phyloP scores from a whole-genome alignment of 2,113 vertebrate genomes.

The Erythrocercus mccallii region DNA sequence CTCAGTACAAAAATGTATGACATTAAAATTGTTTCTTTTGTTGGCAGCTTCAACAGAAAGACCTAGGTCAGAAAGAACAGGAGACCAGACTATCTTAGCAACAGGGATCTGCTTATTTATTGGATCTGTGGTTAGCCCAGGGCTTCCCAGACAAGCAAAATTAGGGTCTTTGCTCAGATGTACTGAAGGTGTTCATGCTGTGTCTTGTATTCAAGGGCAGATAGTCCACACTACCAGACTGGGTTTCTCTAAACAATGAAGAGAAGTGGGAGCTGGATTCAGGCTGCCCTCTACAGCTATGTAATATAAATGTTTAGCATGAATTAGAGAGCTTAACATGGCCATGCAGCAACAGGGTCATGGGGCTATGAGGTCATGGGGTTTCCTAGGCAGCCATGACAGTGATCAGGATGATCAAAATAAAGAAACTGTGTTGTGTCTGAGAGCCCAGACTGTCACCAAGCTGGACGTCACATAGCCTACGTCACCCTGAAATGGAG shows the following conservation, averaged over 20 bases:
- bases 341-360: background rate
- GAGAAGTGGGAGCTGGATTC: constrained; percentile 17
- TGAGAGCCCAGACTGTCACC: background rate
- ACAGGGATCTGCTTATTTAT: background rate
- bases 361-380: background rate
- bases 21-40: background rate
- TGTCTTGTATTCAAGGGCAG: background rate
- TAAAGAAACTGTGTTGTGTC: background rate
- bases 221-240: background rate
- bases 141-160: background rate
- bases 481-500: background rate
- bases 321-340: background rate
- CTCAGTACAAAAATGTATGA: background rate
- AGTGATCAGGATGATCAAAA: background rate
- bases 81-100: background rate
- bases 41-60: background rate
- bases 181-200: background rate
- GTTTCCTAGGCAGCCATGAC: background rate
- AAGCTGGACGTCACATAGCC: background rate
- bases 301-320: background rate
- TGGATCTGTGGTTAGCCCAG: background rate
- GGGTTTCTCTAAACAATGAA: background rate
- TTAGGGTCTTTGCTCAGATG: background rate
- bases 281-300: constrained; percentile 39
- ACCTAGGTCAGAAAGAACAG: background rate